phyloP scores from a whole-genome alignment of 2,888 invertebrate species.

The Axea sp. region DNA sequence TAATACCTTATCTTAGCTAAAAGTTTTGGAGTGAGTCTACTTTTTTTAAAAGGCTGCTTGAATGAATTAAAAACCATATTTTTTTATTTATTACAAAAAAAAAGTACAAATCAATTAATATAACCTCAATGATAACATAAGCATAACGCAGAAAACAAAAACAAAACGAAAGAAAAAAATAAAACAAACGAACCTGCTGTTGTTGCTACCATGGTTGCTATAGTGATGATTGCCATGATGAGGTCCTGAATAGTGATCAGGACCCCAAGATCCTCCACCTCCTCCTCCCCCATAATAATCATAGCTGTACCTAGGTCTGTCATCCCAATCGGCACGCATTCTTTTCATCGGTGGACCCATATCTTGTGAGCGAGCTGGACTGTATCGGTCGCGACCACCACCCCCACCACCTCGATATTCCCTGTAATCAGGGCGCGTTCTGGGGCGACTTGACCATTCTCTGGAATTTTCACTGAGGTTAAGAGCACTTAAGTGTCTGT shows the following conservation, averaged over 20 bases:
- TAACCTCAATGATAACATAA: too few relatives aligned
- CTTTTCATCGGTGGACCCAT: constrained; percentile 89
- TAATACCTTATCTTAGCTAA: constrained; percentile 72
- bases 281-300: constrained; percentile 70
- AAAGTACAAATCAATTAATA: too few relatives aligned
- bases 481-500: constrained; percentile 36
- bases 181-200: constrained; percentile 71
- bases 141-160: too few relatives aligned
- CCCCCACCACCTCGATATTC: constrained; percentile 87
- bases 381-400: constrained; percentile 82
- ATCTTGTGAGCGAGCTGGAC: constrained; percentile 86
- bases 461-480: constrained; percentile 67
- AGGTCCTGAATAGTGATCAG: constrained; percentile 78
- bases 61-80: constrained; percentile 22
- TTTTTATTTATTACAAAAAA: too few relatives aligned
- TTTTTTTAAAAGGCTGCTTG: constrained; percentile 63
- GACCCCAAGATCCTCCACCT: constrained; percentile 69
- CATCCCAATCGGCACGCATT: constrained; percentile 87
- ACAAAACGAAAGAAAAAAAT: neutral
- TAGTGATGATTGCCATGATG: constrained; percentile 84
- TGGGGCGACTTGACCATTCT: constrained; percentile 82
- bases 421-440: constrained; percentile 88
- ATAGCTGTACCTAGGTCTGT: constrained; percentile 73
- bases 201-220: constrained; percentile 80
- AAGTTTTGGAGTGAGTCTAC: constrained; percentile 74